phyloP scores from a whole-genome alignment of 2,113 vertebrate species.

The Rhynchomys soricoides region DNA sequence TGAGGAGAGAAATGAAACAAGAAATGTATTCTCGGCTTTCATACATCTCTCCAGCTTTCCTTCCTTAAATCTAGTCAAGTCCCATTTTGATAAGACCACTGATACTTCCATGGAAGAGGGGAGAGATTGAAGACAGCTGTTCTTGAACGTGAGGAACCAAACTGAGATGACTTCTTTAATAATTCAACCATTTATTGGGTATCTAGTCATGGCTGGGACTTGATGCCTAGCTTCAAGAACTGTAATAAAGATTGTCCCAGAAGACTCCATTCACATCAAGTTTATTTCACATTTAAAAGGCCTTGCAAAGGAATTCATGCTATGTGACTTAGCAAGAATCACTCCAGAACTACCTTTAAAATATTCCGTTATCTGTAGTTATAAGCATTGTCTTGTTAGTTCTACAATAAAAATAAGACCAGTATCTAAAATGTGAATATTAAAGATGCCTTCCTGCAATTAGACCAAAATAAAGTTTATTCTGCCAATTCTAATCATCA shows the following conservation, averaged over 20 bases:
- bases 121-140: neutral
- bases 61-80: slow-evolving; percentile 42
- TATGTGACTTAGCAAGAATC: slow-evolving; percentile 39
- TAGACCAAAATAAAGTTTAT: neutral
- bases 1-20: slow-evolving; percentile 61
- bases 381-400: slow-evolving; percentile 27
- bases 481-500: slow-evolving; percentile 40
- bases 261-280: neutral
- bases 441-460: neutral
- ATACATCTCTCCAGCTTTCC: slow-evolving; percentile 32
- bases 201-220: neutral
- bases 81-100: slow-evolving; percentile 8
- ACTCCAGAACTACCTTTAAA: slow-evolving; percentile 36
- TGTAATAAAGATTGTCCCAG: slow-evolving; percentile 45
- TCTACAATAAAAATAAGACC: slow-evolving; percentile 57
- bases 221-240: neutral
- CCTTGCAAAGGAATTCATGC: neutral
- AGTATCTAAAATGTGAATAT: slow-evolving; percentile 16
- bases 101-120: neutral
- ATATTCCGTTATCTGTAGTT: neutral
- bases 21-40: slow-evolving; percentile 56
- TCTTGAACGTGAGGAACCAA: slow-evolving; percentile 4
- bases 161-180: neutral
- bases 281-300: neutral
- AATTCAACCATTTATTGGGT: slow-evolving; percentile 17